phyloP scores from a whole-genome alignment of 2,797 vertebrate genomes.

The Xiphorhynchus erythropygius region DNA sequence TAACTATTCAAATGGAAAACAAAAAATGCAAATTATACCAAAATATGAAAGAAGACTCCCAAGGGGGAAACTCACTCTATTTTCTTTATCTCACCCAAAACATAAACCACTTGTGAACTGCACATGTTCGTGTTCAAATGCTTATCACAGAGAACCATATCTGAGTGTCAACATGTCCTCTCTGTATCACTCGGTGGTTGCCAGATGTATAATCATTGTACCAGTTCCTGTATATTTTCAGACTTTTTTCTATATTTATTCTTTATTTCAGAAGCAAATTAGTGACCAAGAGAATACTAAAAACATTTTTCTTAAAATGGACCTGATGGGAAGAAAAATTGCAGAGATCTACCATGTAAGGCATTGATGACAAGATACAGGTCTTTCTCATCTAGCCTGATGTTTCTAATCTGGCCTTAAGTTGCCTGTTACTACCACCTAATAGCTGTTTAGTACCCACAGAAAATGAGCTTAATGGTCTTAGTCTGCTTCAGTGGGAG shows the following conservation, averaged over 20 bases:
- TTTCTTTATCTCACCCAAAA: slow-evolving; percentile 44
- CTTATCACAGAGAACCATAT: background rate
- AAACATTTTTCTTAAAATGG: background rate
- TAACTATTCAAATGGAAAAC: slow-evolving; percentile 57
- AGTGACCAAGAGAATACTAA: background rate
- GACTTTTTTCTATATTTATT: background rate
- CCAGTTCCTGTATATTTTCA: slow-evolving; percentile 4
- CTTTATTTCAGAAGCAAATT: slow-evolving; percentile 6
- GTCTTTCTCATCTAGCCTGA: background rate
- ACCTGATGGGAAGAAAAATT: background rate
- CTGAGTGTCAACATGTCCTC: slow-evolving; percentile 13
- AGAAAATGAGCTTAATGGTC: background rate
- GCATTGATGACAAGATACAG: background rate
- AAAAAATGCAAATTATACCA: slow-evolving; percentile 55
- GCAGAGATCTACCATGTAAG: background rate
- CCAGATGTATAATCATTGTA: background rate
- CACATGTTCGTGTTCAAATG: background rate
- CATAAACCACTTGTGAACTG: background rate
- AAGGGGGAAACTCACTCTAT: background rate
- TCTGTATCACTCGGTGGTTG: background rate
- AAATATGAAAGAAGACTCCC: slow-evolving; percentile 56
- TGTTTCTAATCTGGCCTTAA: background rate
- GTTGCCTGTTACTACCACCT: background rate
- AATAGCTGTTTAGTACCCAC: background rate
- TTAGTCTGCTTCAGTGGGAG: background rate